Base-by-base conservation (phyloP, 2,888 invertebrate genomes). In the Limnephilus rhombicus region DNA sequence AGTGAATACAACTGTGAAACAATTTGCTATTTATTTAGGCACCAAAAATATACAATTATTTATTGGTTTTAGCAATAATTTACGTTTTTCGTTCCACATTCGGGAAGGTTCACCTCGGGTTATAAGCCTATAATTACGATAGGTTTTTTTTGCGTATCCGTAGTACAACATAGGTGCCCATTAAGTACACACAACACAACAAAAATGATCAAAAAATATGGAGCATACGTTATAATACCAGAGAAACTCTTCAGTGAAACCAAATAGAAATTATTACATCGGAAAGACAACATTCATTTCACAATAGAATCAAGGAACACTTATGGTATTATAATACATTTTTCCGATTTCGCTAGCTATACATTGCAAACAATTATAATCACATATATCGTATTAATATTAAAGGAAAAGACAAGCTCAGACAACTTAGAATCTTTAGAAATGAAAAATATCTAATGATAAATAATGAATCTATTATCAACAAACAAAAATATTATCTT, bases 11-110 rank as follows among this genome's bases (percentile, higher is more conserved):
- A 34, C 53, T 9, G 31, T 24, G 24, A 24, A 88, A 49, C 87
- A 88, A 88, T 31, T 12, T 15, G 88, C 68, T 88, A 88, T 53
- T 85, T 85, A 85, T 85, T 85, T 88, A 88, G 88, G 88, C 88
- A 88, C 88, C 49, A 88, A 80, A 88, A 68, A n/a, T 88, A 68
- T 88, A 88, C 88, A 88, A 88, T 87, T 87, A 87, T 68, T 88
- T 53, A 88, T 88, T 68, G 45, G 88, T 68, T 88, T 88, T 88
- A 53, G 88, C 68, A 53, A 68, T 68, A 68, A 88, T 88, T 88
- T 88, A 88, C 88, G 68, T 53, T 88, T 88, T 68, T 37, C 53
- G 88, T 68, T 88, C 53, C 53, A 88, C 88, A 88, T 88, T 88
- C 53, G n/a, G 88, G 24, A 68, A 80, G 88, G 88, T 88, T 37